Base-by-base conservation (phyloP, 1,140 invertebrate genomes). In the Pemphigus obesinymphae region DNA sequence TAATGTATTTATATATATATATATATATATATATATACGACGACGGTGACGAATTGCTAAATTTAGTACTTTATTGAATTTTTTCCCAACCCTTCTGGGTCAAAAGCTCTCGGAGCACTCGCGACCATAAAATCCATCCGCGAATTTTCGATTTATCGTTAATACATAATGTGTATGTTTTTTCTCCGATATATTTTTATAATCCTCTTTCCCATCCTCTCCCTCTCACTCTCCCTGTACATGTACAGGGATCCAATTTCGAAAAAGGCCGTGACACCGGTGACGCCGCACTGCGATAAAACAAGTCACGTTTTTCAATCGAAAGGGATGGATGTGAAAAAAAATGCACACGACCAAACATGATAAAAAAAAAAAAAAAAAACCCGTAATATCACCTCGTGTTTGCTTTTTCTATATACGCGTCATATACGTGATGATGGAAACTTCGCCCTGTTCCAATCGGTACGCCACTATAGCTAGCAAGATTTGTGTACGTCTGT, bases 251-350 rank as follows among this genome's bases (percentile, higher is more conserved):
- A 75, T 75, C 48, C 72, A 75, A 75, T 75, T 75, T 75, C 29
- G 48, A 45, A 34, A 75, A 53, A 75, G 72, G 72, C 48, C 72
- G 72, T 75, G 72, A 75, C 72, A 31, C 72, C 70, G 70, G 70
- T 73, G 45, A 75, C 72, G 72, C 72, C 72, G 72, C 72, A 53
- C 20, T 75, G 45, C 72, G 72, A 75, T 75, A 53, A 75, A 75
- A 75, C 72, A 75, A 75, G 72, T 75, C 72, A 75, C 72, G 72
- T 75, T 75, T 75, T 53, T 53, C 72, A 75, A 75, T 75, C 72
- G 72, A 75, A 53, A 55, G 45, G 72, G 48, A 53, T n/a, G 45
- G 10, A 53, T 34, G 48, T 6, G 29, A 53, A 75, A 50, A 29
- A 75, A 75, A 75, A 17, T 45, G 29, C 45, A 31, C 72, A 50